phyloP scores from a whole-genome alignment of 2,113 vertebrate species.

The Crocuta crocuta region DNA sequence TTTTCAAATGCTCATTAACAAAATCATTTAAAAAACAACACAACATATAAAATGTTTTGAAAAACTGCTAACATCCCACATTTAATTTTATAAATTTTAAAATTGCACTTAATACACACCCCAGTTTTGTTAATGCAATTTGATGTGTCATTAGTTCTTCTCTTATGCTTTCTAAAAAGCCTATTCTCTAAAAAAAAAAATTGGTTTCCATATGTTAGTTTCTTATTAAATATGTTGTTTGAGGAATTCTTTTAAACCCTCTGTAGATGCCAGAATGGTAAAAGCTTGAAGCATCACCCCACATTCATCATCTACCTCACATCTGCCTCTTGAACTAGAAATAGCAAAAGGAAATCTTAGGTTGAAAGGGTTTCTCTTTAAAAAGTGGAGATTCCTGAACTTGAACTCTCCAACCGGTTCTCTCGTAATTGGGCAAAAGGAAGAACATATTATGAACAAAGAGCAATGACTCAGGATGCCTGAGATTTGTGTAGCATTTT shows the following conservation, averaged over 20 bases:
- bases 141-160: background rate
- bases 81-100: slow-evolving; percentile 40
- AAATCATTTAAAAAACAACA: slow-evolving; percentile 51
- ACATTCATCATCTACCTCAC: background rate
- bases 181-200: background rate
- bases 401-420: background rate
- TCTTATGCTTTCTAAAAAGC: background rate
- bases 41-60: background rate
- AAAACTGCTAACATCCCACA: background rate
- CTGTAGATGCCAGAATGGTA: background rate
- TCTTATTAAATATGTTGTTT: background rate
- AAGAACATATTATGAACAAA: background rate
- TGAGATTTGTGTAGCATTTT: background rate
- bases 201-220: background rate
- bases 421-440: background rate
- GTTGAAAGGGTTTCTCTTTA: background rate
- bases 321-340: background rate
- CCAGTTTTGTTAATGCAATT: background rate
- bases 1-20: background rate
- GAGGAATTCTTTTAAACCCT: background rate
- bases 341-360: background rate
- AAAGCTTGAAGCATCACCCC: background rate
- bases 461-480: background rate
- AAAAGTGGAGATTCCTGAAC: background rate
- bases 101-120: background rate